Conservation (phyloP, 2,888 invertebrate genomes). For the Lycophotia porphyrea region DNA sequence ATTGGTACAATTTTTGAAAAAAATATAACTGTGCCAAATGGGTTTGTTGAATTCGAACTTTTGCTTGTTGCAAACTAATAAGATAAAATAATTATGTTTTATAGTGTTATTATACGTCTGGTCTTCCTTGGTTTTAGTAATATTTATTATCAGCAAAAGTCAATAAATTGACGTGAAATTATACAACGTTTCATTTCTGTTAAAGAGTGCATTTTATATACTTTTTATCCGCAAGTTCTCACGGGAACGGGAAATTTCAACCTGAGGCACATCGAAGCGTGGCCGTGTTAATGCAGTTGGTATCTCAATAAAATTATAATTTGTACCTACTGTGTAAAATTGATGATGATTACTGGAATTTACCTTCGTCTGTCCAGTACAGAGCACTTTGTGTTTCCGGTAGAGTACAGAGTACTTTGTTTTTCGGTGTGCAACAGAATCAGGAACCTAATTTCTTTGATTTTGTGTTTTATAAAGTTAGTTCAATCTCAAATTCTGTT, state of each 20-base stretch:
- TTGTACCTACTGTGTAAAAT: not conserved
- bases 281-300: not conserved
- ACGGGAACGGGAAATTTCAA: not conserved
- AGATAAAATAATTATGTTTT: slow-evolving; percentile 11
- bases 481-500: not conserved
- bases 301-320: not conserved
- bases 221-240: not conserved
- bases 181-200: not conserved
- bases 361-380: not conserved
- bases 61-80: slow-evolving; percentile 3
- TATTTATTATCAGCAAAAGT: not conserved
- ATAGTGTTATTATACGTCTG: slow-evolving; percentile 8
- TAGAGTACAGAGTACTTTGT: no score
- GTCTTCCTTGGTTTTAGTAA: not conserved
- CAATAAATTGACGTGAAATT: not conserved
- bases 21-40: slow-evolving; percentile 21
- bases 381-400: no score
- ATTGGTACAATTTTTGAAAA: not conserved
- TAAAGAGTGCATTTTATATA: not conserved
- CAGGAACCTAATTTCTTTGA: not conserved
- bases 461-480: slow-evolving; percentile 2
- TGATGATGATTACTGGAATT: not conserved
- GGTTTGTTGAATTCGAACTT: not conserved
- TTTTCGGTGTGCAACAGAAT: not conserved
- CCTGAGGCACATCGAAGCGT: not conserved